Base-by-base conservation (phyloP, 2,797 vertebrate genomes). In the Cephalopachus bancanus region DNA sequence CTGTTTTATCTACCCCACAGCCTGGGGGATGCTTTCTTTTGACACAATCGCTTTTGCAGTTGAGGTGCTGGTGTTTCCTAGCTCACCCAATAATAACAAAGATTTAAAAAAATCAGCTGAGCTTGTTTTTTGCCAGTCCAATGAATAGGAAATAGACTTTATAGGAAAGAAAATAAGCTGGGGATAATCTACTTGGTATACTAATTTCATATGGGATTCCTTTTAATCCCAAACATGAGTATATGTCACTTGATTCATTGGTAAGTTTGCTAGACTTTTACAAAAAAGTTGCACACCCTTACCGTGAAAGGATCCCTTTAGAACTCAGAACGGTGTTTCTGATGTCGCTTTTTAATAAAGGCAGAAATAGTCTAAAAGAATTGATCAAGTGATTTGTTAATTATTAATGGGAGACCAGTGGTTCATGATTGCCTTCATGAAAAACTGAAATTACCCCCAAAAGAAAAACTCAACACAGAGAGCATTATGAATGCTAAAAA, bases 391-490 rank as follows among this genome's bases (percentile, higher is more conserved):
- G 24, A 85, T 59, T 91, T 93, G 65, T 91, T 97, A 89, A 83
- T 87, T 83, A 93, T 53, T 91, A 64, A 19, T 75, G 62, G 60
- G 75, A 95, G 20, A 79, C 71, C 30, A 37, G 26, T n/a, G 83
- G 12, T 57, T 84, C 60, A 78, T 87, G 80, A 33, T 89, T 80
- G 10, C 20, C 15, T 89, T 88, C 53, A 28, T 16, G 71, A 79
- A 89, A 86, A 94, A 33, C 75, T 59, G 20, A 93, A 95, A 92
- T 95, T 10, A 85, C 6, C 3, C 53, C 26, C 62, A 3, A 64
- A 96, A 93, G 91, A 72, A 84, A 97, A 89, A 33, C n/a, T 92
- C 65, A 71, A 60, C 12, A 24, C 19, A 78, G 72, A 37, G 91
- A 86, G 11, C 6, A 49, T 94, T 95, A 78, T 81, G 81, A 87